These are phyloP conservation scores for Zaprionus ornatus DNA, from an alignment of 1,140 invertebrate species.

Conservation along the genomic window DNA sequence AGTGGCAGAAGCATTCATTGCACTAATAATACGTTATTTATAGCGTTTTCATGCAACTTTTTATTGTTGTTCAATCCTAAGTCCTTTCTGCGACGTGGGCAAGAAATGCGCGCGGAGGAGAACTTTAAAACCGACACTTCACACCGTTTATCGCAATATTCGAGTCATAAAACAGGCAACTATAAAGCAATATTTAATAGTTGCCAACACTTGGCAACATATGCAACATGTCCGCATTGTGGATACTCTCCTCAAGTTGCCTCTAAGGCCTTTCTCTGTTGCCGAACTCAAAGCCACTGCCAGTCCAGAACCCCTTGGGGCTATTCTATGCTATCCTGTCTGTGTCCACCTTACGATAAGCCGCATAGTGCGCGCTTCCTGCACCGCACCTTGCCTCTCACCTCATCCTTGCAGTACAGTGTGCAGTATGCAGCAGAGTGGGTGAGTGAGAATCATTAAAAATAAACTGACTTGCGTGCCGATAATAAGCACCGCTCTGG, in stretches of 20 bases:
- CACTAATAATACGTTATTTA: conserved; percentile 2
- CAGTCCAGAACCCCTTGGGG: conserved; percentile 23
- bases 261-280: conserved; percentile 21
- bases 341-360: conserved; percentile 72
- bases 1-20: conserved; percentile 2
- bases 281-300: neutral
- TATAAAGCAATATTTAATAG: conserved; percentile 73
- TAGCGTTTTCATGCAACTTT: neutral
- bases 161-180: conserved; percentile 65
- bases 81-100: conserved; percentile 21
- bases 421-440: conserved; percentile 51
- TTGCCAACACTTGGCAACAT: conserved; percentile 66
- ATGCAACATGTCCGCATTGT: conserved; percentile 74
- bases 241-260: conserved; percentile 34
- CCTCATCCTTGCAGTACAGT: conserved; percentile 1
- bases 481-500: conserved; percentile 75
- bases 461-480: conserved; percentile 83
- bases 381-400: neutral
- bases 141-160: conserved; percentile 57
- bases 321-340: conserved; percentile 51
- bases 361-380: conserved; percentile 56
- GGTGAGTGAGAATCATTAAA: conserved; percentile 83
- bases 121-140: conserved; percentile 38
- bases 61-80: neutral
- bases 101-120: neutral